These are phyloP conservation scores for Bettongia penicillata DNA, from an alignment of 2,113 vertebrate species.

Conservation along the genomic window DNA sequence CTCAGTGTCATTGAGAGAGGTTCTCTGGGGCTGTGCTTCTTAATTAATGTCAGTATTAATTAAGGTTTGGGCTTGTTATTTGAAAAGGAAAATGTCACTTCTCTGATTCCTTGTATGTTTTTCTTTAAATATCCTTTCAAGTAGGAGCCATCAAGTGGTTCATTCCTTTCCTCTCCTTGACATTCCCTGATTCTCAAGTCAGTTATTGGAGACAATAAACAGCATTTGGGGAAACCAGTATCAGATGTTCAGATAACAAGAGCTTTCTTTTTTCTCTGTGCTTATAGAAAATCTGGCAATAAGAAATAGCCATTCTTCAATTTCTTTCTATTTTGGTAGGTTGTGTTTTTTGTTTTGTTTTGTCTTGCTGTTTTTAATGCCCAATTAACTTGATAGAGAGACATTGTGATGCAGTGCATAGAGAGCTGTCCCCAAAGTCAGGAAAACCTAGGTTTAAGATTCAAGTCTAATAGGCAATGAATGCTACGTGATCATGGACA, in stretches of 20 bases:
- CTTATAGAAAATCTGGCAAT: background rate
- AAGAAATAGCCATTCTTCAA: background rate
- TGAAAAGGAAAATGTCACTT: background rate
- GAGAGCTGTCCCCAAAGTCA: background rate
- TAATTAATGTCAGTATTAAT: background rate
- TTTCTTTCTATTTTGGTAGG: background rate
- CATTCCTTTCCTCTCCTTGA: background rate
- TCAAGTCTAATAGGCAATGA: background rate
- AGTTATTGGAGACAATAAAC: background rate
- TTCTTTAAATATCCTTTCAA: background rate
- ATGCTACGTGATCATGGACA: background rate
- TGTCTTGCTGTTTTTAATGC: background rate
- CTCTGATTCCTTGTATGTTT: background rate
- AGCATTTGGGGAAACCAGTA: background rate
- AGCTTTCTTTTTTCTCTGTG: background rate
- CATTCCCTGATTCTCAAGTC: background rate
- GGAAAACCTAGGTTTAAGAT: background rate
- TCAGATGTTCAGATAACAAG: background rate
- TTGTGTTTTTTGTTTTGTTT: background rate
- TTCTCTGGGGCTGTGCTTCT: background rate
- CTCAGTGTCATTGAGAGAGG: background rate
- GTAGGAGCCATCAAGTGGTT: background rate
- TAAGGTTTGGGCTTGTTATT: background rate
- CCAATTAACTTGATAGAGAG: background rate
- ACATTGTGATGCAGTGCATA: background rate